Conservation (phyloP, 2,113 vertebrate genomes). For the Desmodus rotundus region DNA sequence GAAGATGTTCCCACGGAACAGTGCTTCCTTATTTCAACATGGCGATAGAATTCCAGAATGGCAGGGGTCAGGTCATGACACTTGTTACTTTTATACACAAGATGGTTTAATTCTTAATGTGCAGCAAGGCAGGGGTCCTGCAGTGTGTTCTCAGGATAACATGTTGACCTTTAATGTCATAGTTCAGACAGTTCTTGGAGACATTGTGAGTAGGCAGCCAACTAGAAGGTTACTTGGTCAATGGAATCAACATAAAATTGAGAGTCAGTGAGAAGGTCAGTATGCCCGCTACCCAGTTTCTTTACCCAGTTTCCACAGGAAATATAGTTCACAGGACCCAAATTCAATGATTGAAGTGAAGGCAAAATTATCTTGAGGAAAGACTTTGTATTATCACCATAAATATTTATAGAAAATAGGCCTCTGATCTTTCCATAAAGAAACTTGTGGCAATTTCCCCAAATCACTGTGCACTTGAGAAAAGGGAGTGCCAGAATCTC, state of each 20-base stretch:
- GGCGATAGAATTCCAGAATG: neutral
- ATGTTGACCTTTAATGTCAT: neutral
- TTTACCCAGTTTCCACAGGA: neutral
- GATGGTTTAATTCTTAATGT: neutral
- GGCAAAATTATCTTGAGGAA: neutral
- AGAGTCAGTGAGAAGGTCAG: neutral
- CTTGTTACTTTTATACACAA: neutral
- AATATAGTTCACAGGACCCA: neutral
- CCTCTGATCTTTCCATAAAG: neutral
- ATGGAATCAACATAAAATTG: neutral
- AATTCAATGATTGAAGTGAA: neutral
- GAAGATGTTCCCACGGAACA: neutral
- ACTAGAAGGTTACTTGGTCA: neutral
- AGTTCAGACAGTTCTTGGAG: neutral
- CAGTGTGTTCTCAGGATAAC: neutral
- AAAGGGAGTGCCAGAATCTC: neutral
- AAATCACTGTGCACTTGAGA: neutral
- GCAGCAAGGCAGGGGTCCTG: rapidly evolving
- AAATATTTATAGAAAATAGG: neutral
- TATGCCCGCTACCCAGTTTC: too few relatives aligned
- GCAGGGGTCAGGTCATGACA: neutral
- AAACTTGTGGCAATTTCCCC: neutral
- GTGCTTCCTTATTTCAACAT: neutral
- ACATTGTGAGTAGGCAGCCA: neutral
- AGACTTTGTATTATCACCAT: neutral